These are phyloP conservation scores for Ophthalmolycus amberensis DNA, from an alignment of 2,113 vertebrate genomes.

Conservation along the genomic window DNA sequence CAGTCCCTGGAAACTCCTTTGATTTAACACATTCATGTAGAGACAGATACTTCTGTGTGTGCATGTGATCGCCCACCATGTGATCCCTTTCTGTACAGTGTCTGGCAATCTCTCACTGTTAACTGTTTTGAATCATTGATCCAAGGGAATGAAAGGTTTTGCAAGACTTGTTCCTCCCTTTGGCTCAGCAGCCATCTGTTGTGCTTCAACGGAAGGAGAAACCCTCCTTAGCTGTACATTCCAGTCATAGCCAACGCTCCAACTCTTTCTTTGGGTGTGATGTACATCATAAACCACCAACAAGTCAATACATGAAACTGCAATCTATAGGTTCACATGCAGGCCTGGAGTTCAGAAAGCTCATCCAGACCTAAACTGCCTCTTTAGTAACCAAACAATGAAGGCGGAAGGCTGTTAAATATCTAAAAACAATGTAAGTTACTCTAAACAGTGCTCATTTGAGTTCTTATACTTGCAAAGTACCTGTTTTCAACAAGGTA, in stretches of 20 bases:
- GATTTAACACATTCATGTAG: neutral
- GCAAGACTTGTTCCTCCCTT: constrained; percentile 22
- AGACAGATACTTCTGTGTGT: neutral
- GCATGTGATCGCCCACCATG: neutral
- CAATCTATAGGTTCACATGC: constrained; percentile 6
- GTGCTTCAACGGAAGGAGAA: constrained; percentile 56
- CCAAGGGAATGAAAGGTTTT: neutral
- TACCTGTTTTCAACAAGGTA: neutral
- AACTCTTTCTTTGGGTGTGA: constrained; percentile 37
- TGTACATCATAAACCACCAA: constrained; percentile 48
- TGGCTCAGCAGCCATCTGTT: constrained; percentile 35
- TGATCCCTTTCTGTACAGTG: neutral
- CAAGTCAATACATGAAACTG: constrained; percentile 71
- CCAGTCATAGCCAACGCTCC: constrained; percentile 75
- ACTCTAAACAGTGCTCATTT: neutral
- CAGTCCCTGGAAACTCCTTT: neutral
- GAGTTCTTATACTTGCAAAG: neutral
- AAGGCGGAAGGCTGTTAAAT: neutral
- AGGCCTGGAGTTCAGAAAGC: neutral
- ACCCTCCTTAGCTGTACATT: constrained; percentile 72
- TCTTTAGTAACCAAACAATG: neutral
- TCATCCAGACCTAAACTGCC: neutral
- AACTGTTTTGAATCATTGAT: constrained; percentile 21
- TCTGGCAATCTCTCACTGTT: constrained; percentile 2
- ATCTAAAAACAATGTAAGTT: neutral